Conservation (phyloP, 1,140 invertebrate species). For the Zaprionus africanus region DNA sequence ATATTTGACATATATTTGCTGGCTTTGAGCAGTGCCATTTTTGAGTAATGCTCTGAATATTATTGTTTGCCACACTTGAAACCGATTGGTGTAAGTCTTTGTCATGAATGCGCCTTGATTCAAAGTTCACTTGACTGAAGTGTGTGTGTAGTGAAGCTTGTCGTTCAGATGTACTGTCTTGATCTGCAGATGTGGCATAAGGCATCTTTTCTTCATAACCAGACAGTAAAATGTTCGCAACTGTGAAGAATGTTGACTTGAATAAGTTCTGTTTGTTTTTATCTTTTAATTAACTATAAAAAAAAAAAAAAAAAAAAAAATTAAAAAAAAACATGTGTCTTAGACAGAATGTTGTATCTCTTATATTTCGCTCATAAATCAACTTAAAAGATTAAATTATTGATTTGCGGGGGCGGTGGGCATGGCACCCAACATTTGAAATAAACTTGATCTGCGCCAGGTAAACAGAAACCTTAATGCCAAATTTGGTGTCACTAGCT, state of each 20-base stretch:
- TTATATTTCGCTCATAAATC: too few species aligned
- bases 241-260: not conserved
- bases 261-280: too few species aligned
- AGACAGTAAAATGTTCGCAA: not conserved
- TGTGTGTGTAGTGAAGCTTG: not conserved
- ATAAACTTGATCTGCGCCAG: too few species aligned
- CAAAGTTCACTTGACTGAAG: not conserved
- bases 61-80: slow-evolving; percentile 32
- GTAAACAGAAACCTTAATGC: too few species aligned
- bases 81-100: slow-evolving; percentile 8
- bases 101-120: not conserved
- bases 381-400: too few species aligned
- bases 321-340: too few species aligned
- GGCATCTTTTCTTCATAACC: not conserved
- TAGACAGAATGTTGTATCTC: too few species aligned
- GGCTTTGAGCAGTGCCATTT: slow-evolving; percentile 33
- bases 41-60: slow-evolving; percentile 41
- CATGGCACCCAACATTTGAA: too few species aligned
- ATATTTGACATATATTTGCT: slow-evolving; percentile 67
- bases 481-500: too few species aligned
- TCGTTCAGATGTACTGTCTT: not conserved
- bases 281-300: too few species aligned
- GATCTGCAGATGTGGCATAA: not conserved
- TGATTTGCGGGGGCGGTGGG: too few species aligned
- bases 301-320: too few species aligned